Evolutionary conservation across 2,888 invertebrate genomes (phyloP).

Genomic region (Epicampocera succincta): DNA sequence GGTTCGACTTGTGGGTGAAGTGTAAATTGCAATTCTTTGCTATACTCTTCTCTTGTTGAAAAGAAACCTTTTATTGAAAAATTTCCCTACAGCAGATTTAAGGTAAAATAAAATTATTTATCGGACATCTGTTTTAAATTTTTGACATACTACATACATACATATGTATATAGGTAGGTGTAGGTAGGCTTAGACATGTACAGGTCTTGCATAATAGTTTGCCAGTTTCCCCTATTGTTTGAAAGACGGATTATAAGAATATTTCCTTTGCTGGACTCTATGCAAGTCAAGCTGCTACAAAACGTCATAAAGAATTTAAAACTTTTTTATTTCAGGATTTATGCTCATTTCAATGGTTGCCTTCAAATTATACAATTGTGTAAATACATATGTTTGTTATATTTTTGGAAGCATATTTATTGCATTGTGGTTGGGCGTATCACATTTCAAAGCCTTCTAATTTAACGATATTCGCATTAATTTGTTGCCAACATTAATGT

Average conservation of each 20-base stretch:
- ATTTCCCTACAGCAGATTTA: conserved; percentile 30
- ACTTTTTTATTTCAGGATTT: conserved; percentile 22
- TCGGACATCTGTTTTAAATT: conserved; percentile 60
- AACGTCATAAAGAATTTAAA: conserved; percentile 18
- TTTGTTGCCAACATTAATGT: conserved; percentile 70
- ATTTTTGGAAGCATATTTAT: conserved; percentile 53
- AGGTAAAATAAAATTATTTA: conserved; percentile 55
- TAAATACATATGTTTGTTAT: conserved; percentile 38
- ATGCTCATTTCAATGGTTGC: conserved; percentile 55
- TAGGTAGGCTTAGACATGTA: no score
- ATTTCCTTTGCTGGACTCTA: conserved; percentile 21
- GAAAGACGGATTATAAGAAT: conserved; percentile 62
- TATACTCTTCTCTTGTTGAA: conserved; percentile 1
- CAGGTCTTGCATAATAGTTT: conserved; percentile 31
- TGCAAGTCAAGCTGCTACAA: conserved; percentile 55
- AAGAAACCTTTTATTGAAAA: conserved; percentile 52
- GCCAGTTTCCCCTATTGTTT: conserved; percentile 50
- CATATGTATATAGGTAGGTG: no score
- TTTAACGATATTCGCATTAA: conserved; percentile 81
- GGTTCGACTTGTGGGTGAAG: conserved; percentile 66
- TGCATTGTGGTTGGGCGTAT: conserved; percentile 75
- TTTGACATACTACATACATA: conserved; percentile 24
- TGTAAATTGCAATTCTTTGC: conserved; percentile 41
- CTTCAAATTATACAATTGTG: conserved; percentile 43
- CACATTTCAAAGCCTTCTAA: conserved; percentile 80